Base-by-base conservation (phyloP, 1,140 invertebrate genomes). In the Drosophila asahinai region DNA sequence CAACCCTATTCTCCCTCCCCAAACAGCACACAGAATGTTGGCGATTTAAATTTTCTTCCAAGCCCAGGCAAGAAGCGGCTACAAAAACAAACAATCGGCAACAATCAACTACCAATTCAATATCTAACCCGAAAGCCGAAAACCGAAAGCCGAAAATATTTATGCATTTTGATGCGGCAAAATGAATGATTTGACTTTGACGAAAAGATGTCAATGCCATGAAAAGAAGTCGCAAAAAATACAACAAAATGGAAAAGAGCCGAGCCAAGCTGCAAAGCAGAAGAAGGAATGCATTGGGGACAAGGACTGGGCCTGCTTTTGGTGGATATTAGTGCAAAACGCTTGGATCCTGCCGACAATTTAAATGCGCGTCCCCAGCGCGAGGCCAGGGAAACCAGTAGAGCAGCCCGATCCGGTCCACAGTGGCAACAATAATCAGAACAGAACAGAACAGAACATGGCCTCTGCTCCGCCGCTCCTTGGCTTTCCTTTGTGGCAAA, bases 111-210 rank as follows among this genome's bases (percentile, higher is more conserved):
- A 81, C 82, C 86, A 86, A 91, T 89, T 89, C 86, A 70, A 75
- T 49, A 55, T 86, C 63, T 63, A 68, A 66, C 7, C 55, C 67
- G 47, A 70, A 82, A 70, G 43, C 47, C 61, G 19, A 54, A 82
- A 70, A 48, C 47, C 61, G 19, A 54, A 64, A 77, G 49, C 54
- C 45, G 51, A 83, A 65, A 83, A 86, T 91, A 86, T 91, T 91
- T 91, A 91, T 91, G 86, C 86, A 90, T 90, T 90, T 91, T 90
- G 81, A 91, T 91, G 91, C 87, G 91, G 91, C 87, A 92, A 90
- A 91, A 92, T 92, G 91, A 92, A 92, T 92, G 91, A 92, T 92
- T 92, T 92, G 91, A 92, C 82, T 92, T 92, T 92, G 91, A 92
- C 80, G 91, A 91, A 92, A 92, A 92, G 91, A 92, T 92, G 91